Conservation (phyloP, 2,888 invertebrate genomes). For the Synanthedon myopaeformis region DNA sequence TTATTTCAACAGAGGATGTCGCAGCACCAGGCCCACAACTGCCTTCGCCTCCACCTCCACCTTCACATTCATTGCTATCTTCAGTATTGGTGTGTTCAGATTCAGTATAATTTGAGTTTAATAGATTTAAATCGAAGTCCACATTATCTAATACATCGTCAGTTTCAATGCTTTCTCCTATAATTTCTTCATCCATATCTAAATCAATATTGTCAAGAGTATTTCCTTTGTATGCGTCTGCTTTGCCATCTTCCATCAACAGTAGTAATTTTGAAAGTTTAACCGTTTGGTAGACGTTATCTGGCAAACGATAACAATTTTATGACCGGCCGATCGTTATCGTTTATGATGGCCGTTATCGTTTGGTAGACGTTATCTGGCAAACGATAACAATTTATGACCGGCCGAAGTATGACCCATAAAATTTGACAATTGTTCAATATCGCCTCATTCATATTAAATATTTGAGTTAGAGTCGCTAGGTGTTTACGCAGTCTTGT, state of each 20-base stretch:
- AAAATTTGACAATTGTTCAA: constrained; percentile 4
- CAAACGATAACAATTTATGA: neutral
- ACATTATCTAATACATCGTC: constrained; percentile 3
- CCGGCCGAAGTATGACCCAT: neutral
- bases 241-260: constrained; percentile 3
- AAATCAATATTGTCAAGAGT: constrained; percentile 5
- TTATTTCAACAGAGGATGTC: too few relatives aligned
- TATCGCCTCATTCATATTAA: constrained; percentile 2
- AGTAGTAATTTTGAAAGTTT: neutral
- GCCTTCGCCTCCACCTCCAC: too few relatives aligned
- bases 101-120: too few relatives aligned
- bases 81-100: too few relatives aligned
- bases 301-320: neutral
- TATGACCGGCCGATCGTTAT: too few relatives aligned
- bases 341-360: too few relatives aligned
- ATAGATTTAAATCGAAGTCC: constrained; percentile 1
- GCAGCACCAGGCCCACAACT: too few relatives aligned
- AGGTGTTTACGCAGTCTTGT: constrained; percentile 6
- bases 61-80: too few relatives aligned
- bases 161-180: constrained; percentile 3
- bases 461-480: constrained; percentile 4
- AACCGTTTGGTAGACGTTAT: constrained; percentile 4
- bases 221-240: constrained; percentile 5
- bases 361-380: constrained; percentile 4
- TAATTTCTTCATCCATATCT: constrained; percentile 5